phyloP scores from a whole-genome alignment of 2,888 invertebrate genomes.

The Drosophila maculinotata region DNA sequence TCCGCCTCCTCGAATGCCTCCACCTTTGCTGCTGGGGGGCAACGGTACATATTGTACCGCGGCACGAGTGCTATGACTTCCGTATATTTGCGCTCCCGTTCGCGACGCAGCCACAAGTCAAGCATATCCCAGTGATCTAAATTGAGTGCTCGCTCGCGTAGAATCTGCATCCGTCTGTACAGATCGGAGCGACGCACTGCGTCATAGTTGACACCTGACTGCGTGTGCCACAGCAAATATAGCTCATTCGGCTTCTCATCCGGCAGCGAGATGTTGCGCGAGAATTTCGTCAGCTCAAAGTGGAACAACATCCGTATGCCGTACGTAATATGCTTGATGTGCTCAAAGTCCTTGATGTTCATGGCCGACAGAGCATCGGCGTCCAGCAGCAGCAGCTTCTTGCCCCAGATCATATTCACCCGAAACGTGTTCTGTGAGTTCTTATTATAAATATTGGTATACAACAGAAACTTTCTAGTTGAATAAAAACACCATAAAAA shows the following conservation, averaged over 20 bases:
- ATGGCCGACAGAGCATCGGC: constrained; percentile 85
- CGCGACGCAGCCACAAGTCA: constrained; percentile 63
- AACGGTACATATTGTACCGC: constrained; percentile 33
- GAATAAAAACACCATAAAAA: too few relatives aligned
- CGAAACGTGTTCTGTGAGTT: constrained; percentile 83
- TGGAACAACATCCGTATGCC: constrained; percentile 85
- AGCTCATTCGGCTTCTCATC: constrained; percentile 85
- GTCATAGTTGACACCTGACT: constrained; percentile 86
- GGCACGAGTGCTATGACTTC: constrained; percentile 38
- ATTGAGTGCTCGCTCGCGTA: constrained; percentile 84
- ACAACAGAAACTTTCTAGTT: too few relatives aligned
- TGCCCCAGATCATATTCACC: constrained; percentile 85
- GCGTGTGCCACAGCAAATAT: constrained; percentile 86
- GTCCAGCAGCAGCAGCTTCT: constrained; percentile 85
- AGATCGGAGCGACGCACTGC: constrained; percentile 85
- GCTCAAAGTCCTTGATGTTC: constrained; percentile 85
- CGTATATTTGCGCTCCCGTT: constrained; percentile 43
- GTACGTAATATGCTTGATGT: constrained; percentile 83
- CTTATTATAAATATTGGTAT: too few relatives aligned
- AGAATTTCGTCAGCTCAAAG: constrained; percentile 84
- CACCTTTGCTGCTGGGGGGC: constrained; percentile 2
- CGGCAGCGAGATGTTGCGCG: constrained; percentile 56
- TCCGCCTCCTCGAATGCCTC: neutral
- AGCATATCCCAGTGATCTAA: constrained; percentile 86
- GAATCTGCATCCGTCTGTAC: constrained; percentile 86